These are phyloP conservation scores for Pluvianellus socialis DNA, from an alignment of 2,113 vertebrate genomes.

Conservation along the genomic window DNA sequence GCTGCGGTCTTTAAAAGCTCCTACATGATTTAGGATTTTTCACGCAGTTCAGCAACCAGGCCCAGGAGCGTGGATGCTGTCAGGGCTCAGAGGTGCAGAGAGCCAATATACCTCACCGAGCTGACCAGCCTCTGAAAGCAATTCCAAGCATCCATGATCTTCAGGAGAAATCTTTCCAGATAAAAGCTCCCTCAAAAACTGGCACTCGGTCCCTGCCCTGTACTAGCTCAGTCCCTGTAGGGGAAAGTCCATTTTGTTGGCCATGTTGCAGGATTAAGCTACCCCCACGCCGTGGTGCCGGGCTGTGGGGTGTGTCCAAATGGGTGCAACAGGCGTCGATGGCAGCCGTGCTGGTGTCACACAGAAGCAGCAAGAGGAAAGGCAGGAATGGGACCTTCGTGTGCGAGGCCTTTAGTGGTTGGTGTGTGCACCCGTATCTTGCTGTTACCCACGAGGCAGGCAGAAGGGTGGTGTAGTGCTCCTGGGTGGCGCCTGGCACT, in stretches of 20 bases:
- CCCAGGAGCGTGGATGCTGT: not conserved
- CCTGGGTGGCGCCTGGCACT: not conserved
- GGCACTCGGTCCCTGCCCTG: not conserved
- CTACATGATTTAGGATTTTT: not conserved
- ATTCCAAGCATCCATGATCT: not conserved
- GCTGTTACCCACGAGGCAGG: not conserved
- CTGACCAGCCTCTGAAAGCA: not conserved
- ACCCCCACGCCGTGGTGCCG: not conserved
- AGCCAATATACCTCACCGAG: not conserved
- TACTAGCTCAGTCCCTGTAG: no score
- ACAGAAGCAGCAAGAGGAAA: not conserved
- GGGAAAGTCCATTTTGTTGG: not conserved
- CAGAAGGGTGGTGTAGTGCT: not conserved
- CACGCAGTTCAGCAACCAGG: not conserved
- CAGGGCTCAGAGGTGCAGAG: not conserved
- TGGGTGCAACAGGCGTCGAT: not conserved
- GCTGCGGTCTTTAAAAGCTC: not conserved
- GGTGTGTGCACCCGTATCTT: no score
- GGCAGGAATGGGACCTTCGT: not conserved
- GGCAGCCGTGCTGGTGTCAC: not conserved
- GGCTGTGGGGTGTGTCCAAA: not conserved
- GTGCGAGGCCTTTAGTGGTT: not conserved
- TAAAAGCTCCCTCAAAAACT: not conserved
- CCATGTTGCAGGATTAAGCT: not conserved
- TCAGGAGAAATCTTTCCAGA: not conserved